These are phyloP conservation scores for Heliconius ismenius DNA, from an alignment of 2,888 invertebrate species.

Conservation along the genomic window DNA sequence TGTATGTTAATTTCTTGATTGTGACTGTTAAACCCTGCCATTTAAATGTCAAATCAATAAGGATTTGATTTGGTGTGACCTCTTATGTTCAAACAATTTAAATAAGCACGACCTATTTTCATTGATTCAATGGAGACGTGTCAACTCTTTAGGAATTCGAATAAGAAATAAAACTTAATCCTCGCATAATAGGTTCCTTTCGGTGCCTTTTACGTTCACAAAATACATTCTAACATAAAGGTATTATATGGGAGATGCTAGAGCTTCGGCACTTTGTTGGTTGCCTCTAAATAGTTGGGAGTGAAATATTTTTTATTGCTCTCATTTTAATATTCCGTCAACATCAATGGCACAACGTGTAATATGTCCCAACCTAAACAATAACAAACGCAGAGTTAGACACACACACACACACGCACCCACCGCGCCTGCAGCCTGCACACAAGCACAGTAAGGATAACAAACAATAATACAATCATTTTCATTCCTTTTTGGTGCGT, in stretches of 20 bases:
- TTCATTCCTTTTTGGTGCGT: conserved; percentile 80
- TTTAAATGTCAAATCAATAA: conserved; percentile 24
- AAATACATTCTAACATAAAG: conserved; percentile 47
- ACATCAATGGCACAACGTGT: conserved; percentile 50
- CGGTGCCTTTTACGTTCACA: conserved; percentile 43
- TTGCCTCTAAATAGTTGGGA: neutral
- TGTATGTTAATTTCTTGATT: conserved; percentile 21
- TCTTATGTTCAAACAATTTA: conserved; percentile 34
- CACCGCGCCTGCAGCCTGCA: conserved; percentile 47
- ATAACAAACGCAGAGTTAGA: conserved; percentile 56
- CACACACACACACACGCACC: conserved; percentile 54
- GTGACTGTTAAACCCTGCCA: conserved; percentile 18
- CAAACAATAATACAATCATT: conserved; percentile 77
- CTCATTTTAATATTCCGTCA: conserved; percentile 58
- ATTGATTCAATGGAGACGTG: conserved; percentile 59
- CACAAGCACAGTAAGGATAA: conserved; percentile 63
- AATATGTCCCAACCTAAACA: conserved; percentile 45
- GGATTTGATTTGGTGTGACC: conserved; percentile 33
- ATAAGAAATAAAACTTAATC: conserved; percentile 64
- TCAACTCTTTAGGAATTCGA: conserved; percentile 63
- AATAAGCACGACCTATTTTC: conserved; percentile 37
- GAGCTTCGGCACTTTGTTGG: conserved; percentile 31
- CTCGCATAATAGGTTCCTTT: conserved; percentile 58
- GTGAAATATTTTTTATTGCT: conserved; percentile 26
- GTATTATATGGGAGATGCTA: conserved; percentile 35